These are phyloP conservation scores for Rhipidura dahli DNA, from an alignment of 2,113 vertebrate genomes.

Conservation along the genomic window DNA sequence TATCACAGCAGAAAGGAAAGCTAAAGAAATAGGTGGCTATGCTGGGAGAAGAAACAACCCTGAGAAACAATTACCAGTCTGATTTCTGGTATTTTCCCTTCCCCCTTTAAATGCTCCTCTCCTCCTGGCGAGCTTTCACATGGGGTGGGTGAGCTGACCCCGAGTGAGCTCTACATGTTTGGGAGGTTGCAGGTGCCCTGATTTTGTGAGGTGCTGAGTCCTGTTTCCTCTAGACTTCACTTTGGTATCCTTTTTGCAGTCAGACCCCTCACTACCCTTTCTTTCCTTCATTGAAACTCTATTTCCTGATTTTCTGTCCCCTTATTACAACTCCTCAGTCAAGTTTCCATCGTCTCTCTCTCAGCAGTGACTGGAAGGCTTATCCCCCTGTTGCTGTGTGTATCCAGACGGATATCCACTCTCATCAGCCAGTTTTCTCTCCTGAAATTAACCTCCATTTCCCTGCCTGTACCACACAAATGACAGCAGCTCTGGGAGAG, in stretches of 20 bases:
- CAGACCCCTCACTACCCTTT: background rate
- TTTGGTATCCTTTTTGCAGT: background rate
- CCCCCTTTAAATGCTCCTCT: background rate
- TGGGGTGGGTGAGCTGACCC: background rate
- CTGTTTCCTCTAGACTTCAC: background rate
- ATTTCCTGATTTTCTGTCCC: background rate
- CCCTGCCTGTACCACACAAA: fast-evolving
- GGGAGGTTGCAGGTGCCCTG: background rate
- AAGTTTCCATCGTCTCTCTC: fast-evolving
- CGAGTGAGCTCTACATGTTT: background rate
- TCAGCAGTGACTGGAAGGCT: background rate
- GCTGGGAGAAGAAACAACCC: background rate
- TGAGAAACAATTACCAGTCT: background rate
- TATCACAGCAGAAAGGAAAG: background rate
- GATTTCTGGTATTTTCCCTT: background rate
- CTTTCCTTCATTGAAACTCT: background rate
- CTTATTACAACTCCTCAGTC: background rate
- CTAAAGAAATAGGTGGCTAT: background rate
- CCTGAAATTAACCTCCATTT: background rate
- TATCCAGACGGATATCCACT: background rate
- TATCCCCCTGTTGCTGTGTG: too few relatives aligned
- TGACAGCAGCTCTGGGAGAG: background rate
- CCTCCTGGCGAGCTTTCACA: background rate
- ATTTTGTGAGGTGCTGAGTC: background rate
- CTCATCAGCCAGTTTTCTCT: background rate